Base-by-base conservation (phyloP, 2,113 vertebrate species). In the Protomyctophum bolini region DNA sequence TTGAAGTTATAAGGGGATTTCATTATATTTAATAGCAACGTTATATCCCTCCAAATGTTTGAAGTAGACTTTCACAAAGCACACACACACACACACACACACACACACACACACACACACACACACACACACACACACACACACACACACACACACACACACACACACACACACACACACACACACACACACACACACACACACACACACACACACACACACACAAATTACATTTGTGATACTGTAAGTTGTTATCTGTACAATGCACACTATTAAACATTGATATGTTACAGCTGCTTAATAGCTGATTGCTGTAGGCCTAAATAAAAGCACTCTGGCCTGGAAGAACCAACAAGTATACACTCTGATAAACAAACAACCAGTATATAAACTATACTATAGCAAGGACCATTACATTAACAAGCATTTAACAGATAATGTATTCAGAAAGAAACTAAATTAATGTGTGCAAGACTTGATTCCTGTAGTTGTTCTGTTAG, bases 261-360 rank as follows among this genome's bases (percentile, higher is more conserved):
- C 85, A 87, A 73, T 86, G 89, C 89, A 90, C 87, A 77, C 77
- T 84, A 88, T 91, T 91, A 91, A 90, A 89, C 84, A 89, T 89
- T 87, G 79, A 90, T 93, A 85, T 76, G 77, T 81, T 87, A 89
- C 72, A 68, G 77, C 68, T 79, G 82, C 21, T 21, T 21, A 21
- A 21, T 21, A 21, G 21, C 21, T 21, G 21, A 21, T 21, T 21
- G 21, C 21, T 21, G 21, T 88, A 76, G 85, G 79, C 87, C 75
- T 86, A 86, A 88, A 87, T 80, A 77, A 87, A 87, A 88, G 81
- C 76, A 83, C 75, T 69, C 63, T 79, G 64, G 75, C 68, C 82
- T 64, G 68, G 58, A 11, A 81, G 76, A 74, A 58, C 57, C 68
- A 76, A 78, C 73, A 70, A 75, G 75, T 71, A 79, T 71, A 79